Evolutionary conservation across 2,888 invertebrate genomes (phyloP), one percentile per base, ranked within the genome.

Genomic region (Tachina fera): DNA sequence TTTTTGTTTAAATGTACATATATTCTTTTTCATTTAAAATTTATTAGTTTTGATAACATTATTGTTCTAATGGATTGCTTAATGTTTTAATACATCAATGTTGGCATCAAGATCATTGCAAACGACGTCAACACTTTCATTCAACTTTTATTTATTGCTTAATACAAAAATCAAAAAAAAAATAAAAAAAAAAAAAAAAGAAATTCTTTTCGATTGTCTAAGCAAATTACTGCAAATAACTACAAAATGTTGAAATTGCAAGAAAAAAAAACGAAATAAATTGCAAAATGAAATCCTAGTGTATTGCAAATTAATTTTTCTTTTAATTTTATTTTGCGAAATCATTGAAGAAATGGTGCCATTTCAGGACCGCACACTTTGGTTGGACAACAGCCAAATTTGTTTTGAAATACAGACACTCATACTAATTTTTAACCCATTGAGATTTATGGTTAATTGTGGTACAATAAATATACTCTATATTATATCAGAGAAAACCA

Each of bases 121-220:
- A 87, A 75, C 74, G 82, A 87, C 87, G 87, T 87, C 88, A 87
- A 88, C 87, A 88, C 87, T 83, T 87, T 81, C 51, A 51, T 74
- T 68, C 45, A 43, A 49, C 49, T 61, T 68, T 53, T 63, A 72
- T 65, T 79, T 49, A 71, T 72, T 79, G 63, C 19, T 41, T 14
- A 72, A 63, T 10, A 14, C 6, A 49, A 41, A n/a, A n/a, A n/a
- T n/a, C n/a, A n/a, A n/a, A n/a, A n/a, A n/a, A n/a, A n/a, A n/a
- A n/a, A n/a, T n/a, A n/a, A n/a, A n/a, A n/a, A n/a, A n/a, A n/a
- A n/a, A n/a, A n/a, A n/a, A 22, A 22, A 8, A n/a, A 41, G 10
- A 45, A 51, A 79, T 70, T 53, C 61, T 22, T 71, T 45, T 43
- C 10, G 9, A 53, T 79, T 79, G 71, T 63, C 45, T 39, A 47